Base-by-base conservation (phyloP, 2,797 vertebrate species). In the Forpus xanthops region DNA sequence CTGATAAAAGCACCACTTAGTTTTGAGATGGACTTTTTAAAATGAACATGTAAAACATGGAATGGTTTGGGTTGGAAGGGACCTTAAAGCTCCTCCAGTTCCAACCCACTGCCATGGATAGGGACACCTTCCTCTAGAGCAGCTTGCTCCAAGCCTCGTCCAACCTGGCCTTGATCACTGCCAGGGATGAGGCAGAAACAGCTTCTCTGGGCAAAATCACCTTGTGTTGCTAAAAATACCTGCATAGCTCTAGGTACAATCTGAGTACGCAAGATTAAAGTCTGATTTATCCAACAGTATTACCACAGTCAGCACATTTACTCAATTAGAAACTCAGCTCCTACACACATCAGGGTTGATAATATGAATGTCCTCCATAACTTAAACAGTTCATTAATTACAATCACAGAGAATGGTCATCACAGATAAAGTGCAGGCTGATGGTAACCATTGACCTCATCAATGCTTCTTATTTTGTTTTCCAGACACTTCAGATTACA, bases 301-400 rank as follows among this genome's bases (percentile, higher is more conserved):
- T 61, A 41, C 37, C 44, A 44, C 6, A 71, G 79, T 79, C 93
- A 90, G 81, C 88, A 92, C 33, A 67, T 72, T 84, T 21, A 42
- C 65, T 74, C 84, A 70, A 77, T 85, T 91, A 77, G 74, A 85
- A 85, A 76, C 47, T 72, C 74, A 90, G 58, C 68, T 85, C 78
- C 8, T 75, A n/a, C 50, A 41, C 35, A 39, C 16, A 52, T 87
- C 86, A 62, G 19, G 21, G 58, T 72, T 87, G 89, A 50, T 55
- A 82, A 77, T 31, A 82, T 28, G 42, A 56, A 83, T 53, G 37
- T 58, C 58, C 55, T 76, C 77, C 44, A 17, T 17, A 75, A 72
- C 35, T 85, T 60, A 15, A 53, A 41, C 37, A 85, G 65, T 79
- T 88, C 60, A 90, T 95, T 87, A 91, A 86, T 82, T 85, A 55